These are phyloP conservation scores for Sycophaga agraensis DNA, from an alignment of 1,140 invertebrate genomes.

Conservation along the genomic window DNA sequence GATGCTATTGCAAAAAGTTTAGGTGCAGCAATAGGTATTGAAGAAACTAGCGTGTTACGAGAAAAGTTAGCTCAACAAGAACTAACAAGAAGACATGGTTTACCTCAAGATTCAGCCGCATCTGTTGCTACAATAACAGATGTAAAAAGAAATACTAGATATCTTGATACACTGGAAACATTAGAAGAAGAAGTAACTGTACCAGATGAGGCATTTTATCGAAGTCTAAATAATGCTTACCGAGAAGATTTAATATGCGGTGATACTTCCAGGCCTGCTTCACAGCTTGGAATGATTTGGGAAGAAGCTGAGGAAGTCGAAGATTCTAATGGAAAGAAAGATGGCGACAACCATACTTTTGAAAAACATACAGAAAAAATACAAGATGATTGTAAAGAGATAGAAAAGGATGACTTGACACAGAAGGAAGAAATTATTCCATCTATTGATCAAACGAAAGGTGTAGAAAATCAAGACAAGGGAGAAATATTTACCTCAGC, in stretches of 20 bases:
- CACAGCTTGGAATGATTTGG: slow-evolving; percentile 81
- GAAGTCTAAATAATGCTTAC: slow-evolving; percentile 84
- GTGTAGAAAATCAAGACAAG: slow-evolving; percentile 55
- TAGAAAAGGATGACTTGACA: slow-evolving; percentile 50
- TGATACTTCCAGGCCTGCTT: slow-evolving; percentile 64
- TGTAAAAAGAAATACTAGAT: slow-evolving; percentile 48
- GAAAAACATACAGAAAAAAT: slow-evolving; percentile 36
- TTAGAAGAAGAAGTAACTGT: slow-evolving; percentile 59
- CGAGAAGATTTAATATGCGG: slow-evolving; percentile 74
- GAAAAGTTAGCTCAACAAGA: slow-evolving; percentile 52
- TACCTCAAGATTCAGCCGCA: slow-evolving; percentile 45
- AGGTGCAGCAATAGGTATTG: slow-evolving; percentile 48
- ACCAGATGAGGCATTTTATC: slow-evolving; percentile 85
- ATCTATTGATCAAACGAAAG: slow-evolving; percentile 49
- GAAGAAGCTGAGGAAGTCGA: slow-evolving; percentile 63
- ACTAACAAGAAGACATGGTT: slow-evolving; percentile 48
- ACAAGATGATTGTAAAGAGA: slow-evolving; percentile 38
- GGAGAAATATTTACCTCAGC: slow-evolving; percentile 73
- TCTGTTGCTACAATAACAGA: slow-evolving; percentile 51
- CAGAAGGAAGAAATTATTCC: slow-evolving; percentile 53
- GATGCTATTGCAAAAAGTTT: slow-evolving; percentile 52
- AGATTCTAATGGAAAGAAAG: slow-evolving; percentile 54
- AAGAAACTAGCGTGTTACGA: slow-evolving; percentile 47
- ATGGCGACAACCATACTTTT: slow-evolving; percentile 37
- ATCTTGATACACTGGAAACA: slow-evolving; percentile 52